These are phyloP conservation scores for Zaprionus ornatus DNA, from an alignment of 1,140 invertebrate genomes.

Conservation along the genomic window DNA sequence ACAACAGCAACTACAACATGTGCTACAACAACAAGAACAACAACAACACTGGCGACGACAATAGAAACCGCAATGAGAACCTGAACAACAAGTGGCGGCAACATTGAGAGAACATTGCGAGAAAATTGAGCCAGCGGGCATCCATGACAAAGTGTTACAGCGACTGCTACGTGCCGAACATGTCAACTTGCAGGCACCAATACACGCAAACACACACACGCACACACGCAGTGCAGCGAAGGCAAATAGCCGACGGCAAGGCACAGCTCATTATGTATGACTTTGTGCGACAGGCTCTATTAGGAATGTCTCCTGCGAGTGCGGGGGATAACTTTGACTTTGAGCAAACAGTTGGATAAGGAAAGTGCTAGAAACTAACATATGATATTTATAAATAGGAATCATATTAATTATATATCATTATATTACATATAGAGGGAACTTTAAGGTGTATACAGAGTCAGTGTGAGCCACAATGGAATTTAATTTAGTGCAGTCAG, in stretches of 20 bases:
- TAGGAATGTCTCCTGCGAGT: neutral
- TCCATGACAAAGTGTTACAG: constrained; percentile 33
- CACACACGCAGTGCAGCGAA: neutral
- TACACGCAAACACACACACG: neutral
- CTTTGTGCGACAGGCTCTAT: neutral
- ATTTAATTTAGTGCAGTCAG: too few species aligned
- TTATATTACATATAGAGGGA: too few species aligned
- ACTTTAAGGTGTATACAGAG: too few species aligned
- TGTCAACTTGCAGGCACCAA: constrained; percentile 13
- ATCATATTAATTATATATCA: too few species aligned
- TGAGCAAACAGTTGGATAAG: too few species aligned
- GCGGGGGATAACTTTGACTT: too few species aligned
- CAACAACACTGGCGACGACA: constrained; percentile 10
- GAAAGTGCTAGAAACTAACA: too few species aligned
- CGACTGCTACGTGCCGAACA: constrained; percentile 35
- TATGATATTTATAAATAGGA: too few species aligned
- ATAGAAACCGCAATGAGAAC: constrained; percentile 17
- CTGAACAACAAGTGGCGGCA: constrained; percentile 29
- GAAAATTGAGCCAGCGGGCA: constrained; percentile 32
- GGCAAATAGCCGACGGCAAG: constrained; percentile 8
- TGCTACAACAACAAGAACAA: constrained; percentile 18
- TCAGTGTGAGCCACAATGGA: too few species aligned
- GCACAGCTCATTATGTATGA: neutral
- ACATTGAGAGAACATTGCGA: constrained; percentile 24
- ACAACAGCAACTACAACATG: neutral